Evolutionary conservation across 2,113 vertebrate species (phyloP).

Genomic region (Capreolus pygargus): DNA sequence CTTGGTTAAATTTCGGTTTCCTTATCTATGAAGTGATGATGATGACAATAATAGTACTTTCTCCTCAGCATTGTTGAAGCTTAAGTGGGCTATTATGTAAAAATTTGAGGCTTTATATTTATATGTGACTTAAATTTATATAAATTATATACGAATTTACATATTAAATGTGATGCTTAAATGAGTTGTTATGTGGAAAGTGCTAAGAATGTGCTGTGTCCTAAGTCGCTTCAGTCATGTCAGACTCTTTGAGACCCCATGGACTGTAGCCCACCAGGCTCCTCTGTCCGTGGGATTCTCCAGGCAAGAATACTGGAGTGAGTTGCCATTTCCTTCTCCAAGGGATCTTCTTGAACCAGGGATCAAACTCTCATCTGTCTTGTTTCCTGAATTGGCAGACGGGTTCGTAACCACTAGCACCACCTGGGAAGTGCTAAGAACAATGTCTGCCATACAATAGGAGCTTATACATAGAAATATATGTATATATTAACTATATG

Average conservation of each 20-base stretch:
- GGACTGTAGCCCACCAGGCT: background rate
- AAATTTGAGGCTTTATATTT: background rate
- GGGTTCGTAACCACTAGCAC: background rate
- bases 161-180: background rate
- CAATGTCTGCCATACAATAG: background rate
- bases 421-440: background rate
- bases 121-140: background rate
- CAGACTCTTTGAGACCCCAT: background rate
- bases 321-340: background rate
- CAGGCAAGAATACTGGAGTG: background rate
- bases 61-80: background rate
- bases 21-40: background rate
- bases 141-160: background rate
- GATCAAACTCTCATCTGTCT: background rate
- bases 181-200: background rate
- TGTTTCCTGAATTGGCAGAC: background rate
- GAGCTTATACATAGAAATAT: background rate
- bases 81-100: background rate
- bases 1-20: slow-evolving; percentile 3
- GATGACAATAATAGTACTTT: background rate
- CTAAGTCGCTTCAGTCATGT: background rate
- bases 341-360: background rate
- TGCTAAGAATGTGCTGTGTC: background rate
- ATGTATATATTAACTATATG: background rate
- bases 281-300: background rate